Evolutionary conservation across 2,113 vertebrate genomes (phyloP), one percentile per base, ranked within the genome.

Genomic region (Candoia aspera): DNA sequence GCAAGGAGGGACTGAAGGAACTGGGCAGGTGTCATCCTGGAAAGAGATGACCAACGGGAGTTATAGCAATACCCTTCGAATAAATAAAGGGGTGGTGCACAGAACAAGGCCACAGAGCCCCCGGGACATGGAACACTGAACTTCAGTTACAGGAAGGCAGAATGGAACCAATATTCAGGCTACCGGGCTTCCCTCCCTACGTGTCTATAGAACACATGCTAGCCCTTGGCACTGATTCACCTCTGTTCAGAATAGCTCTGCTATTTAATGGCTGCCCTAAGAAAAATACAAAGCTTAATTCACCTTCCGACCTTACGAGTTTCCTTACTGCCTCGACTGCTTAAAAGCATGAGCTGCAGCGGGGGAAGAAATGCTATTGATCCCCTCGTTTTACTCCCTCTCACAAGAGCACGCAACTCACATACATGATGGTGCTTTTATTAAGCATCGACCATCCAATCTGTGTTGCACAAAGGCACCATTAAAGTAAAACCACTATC

Each of bases 401-500:
- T 92, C 62, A 88, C 2, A 92, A 93, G 12, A 37, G 11, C 84
- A 93, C 57, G 84, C 60, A 84, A 46, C 87, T 46, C 88, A 90
- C 6, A 33, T 73, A 93, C 42, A 26, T 21, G 9, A 0, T 46
- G 54, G 29, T 89, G 86, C 33, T 57, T 89, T 90, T 89, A 79
- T 54, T 54, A 86, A 24, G 29, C 37, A 58, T 0, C 46, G 33
- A 93, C 46, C 11, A 84, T 68, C 33, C 64, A 42, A 91, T 84
- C 90, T 79, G 88, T 19, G 6, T 49, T 84, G 90, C 26, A 91
- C 24, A 89, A 94, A 94, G 68, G 57, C 79, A 92, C 58, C 73
- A 60, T 58, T 94, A 94, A 91, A 90, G 87, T 91, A 64, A 95
- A 89, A 84, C 64, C 24, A 73, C 26, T 49, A 54, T 92, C 94